Percentiles rank a stretch among this genome's conserved stretches.
Conservation (phyloP, 2,888 invertebrate species). For the Leptopterna dolabrata region DNA sequence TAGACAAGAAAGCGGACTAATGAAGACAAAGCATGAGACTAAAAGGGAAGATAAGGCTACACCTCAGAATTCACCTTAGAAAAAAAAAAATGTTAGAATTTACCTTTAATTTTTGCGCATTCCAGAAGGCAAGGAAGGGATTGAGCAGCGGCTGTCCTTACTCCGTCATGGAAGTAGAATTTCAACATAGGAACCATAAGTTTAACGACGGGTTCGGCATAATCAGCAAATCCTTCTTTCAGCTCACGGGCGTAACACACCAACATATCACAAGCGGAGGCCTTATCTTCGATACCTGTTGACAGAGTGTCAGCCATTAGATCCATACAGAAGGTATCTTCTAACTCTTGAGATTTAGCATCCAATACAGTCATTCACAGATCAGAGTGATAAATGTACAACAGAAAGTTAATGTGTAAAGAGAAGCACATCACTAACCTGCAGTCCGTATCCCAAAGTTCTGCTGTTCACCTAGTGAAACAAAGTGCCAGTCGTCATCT, state of each 20-base stretch:
- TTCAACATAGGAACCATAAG: slow-evolving; percentile 90
- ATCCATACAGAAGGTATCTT: neutral
- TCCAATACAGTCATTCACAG: no score
- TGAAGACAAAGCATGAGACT: no score
- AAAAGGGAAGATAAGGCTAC: neutral
- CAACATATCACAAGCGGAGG: slow-evolving; percentile 95
- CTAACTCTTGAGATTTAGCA: no score
- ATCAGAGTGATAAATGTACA: neutral
- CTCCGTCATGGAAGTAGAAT: slow-evolving; percentile 93
- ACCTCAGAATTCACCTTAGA: neutral
- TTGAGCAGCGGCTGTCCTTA: slow-evolving; percentile 92
- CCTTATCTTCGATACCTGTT: slow-evolving; percentile 90
- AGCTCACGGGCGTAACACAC: slow-evolving; percentile 94
- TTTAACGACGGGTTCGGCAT: slow-evolving; percentile 83
- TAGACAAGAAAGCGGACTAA: slow-evolving; percentile 64
- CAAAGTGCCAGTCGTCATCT: slow-evolving; percentile 94
- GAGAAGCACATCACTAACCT: no score
- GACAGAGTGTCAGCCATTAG: neutral
- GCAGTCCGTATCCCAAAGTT: slow-evolving; percentile 95
- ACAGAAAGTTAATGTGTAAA: neutral
- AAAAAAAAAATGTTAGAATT: neutral
- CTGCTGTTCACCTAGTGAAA: slow-evolving; percentile 92
- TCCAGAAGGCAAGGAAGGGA: slow-evolving; percentile 88
- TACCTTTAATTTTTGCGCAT: slow-evolving; percentile 85
- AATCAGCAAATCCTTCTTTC: slow-evolving; percentile 84